These are phyloP conservation scores for Cynoglossus semilaevis DNA, from an alignment of 2,113 vertebrate genomes.

Conservation along the genomic window DNA sequence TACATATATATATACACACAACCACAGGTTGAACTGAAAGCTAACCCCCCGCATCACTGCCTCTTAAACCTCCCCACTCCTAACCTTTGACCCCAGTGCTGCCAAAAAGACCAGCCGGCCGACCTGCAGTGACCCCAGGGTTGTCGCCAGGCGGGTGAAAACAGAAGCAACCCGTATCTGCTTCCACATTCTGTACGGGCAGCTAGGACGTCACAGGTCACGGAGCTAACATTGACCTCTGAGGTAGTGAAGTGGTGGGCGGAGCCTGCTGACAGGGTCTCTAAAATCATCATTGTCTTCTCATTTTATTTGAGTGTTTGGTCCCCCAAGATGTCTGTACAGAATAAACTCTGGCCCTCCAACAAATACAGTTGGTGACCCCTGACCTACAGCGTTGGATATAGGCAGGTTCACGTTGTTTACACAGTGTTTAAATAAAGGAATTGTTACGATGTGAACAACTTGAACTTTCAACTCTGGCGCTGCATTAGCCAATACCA, in stretches of 20 bases:
- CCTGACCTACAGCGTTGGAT: too few relatives aligned
- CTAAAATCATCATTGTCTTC: too few relatives aligned
- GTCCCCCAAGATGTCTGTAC: too few relatives aligned
- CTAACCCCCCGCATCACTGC: slow-evolving; percentile 7
- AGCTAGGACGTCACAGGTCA: background rate
- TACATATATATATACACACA: too few relatives aligned
- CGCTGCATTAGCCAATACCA: too few relatives aligned
- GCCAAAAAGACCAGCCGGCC: slow-evolving; percentile 34
- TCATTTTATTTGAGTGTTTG: too few relatives aligned
- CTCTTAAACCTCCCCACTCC: slow-evolving; percentile 1
- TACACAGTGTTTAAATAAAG: too few relatives aligned
- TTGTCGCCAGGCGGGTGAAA: slow-evolving; percentile 53
- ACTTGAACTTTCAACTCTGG: too few relatives aligned
- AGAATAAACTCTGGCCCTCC: too few relatives aligned
- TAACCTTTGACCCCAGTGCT: slow-evolving; percentile 35
- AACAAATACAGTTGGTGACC: too few relatives aligned
- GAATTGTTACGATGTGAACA: too few relatives aligned
- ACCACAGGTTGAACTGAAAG: slow-evolving; percentile 24
- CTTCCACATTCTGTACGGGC: slow-evolving; percentile 32
- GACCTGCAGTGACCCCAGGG: slow-evolving; percentile 11
- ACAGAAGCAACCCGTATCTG: slow-evolving; percentile 52
- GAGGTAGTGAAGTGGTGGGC: background rate
- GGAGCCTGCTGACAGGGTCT: background rate
- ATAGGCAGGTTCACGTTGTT: too few relatives aligned
- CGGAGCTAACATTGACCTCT: background rate